These are phyloP conservation scores for Calycopis cecrops DNA, from an alignment of 1,140 invertebrate genomes.

Conservation along the genomic window DNA sequence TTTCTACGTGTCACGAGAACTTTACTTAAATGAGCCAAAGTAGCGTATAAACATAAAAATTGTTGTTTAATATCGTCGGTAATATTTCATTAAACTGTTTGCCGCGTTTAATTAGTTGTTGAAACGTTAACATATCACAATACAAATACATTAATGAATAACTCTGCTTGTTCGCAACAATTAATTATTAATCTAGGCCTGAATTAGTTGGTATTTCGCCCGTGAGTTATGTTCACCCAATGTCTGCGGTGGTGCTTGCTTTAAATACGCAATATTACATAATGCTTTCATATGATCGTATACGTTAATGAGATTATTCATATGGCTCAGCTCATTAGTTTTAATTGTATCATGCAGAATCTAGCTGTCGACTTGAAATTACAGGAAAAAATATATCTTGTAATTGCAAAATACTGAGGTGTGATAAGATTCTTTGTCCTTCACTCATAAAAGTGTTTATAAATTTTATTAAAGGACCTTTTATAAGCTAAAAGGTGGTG, in stretches of 20 bases:
- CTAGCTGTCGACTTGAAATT: too few species aligned
- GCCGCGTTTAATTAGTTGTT: constrained; percentile 17
- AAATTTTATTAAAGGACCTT: too few species aligned
- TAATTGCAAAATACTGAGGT: too few species aligned
- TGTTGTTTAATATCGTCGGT: too few species aligned
- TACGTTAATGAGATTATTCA: constrained; percentile 11
- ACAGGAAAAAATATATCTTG: too few species aligned
- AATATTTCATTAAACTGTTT: constrained; percentile 1
- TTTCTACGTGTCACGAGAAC: too few species aligned
- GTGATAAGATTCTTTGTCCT: too few species aligned
- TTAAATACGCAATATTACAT: constrained; percentile 15
- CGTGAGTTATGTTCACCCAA: constrained; percentile 14
- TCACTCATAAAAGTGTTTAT: too few species aligned
- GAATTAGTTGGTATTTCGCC: constrained; percentile 2
- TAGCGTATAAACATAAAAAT: too few species aligned
- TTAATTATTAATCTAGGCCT: constrained; percentile 13
- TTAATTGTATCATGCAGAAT: constrained; percentile 1
- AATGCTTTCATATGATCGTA: constrained; percentile 21
- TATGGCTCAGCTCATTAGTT: constrained; percentile 15
- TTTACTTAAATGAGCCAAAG: too few species aligned
- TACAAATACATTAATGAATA: constrained; percentile 18
- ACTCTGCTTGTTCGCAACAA: constrained; percentile 15
- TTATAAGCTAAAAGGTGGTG: too few species aligned
- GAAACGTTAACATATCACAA: constrained; percentile 15
- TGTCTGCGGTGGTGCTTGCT: constrained; percentile 13